A percentile compares a stretch with the other conserved stretches of the same genome.
Evolutionary conservation across 2,113 vertebrate species (phyloP).

Genomic region (Daboia siamensis): DNA sequence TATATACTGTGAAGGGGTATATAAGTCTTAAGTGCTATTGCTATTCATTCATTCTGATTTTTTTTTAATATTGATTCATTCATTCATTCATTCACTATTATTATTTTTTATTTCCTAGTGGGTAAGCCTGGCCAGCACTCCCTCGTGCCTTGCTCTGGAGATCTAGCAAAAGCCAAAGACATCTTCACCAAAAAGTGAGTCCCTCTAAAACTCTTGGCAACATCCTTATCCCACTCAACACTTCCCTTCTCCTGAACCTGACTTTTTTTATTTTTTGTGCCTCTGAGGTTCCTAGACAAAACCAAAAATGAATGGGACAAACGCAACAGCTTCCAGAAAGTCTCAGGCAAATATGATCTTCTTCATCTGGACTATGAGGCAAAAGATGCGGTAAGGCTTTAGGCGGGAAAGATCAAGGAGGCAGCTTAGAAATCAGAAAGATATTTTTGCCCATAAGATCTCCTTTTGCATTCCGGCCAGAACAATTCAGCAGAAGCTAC

Average conservation of each 20-base stretch:
- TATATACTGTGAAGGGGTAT: not conserved
- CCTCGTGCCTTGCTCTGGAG: conserved; percentile 71
- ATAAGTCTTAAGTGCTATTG: not conserved
- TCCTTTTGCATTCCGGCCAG: not conserved
- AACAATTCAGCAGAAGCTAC: not conserved
- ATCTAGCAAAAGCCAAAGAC: conserved; percentile 82
- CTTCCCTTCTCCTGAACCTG: not conserved
- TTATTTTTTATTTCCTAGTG: conserved; percentile 63
- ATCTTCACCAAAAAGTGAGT: conserved; percentile 85
- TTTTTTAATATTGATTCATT: too few relatives aligned
- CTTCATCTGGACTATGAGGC: conserved; percentile 81
- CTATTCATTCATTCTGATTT: not conserved
- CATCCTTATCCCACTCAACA: not conserved
- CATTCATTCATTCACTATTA: not conserved
- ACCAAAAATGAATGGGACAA: conserved; percentile 86
- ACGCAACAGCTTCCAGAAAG: conserved; percentile 77
- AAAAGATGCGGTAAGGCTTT: not conserved
- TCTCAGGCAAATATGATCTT: conserved; percentile 85
- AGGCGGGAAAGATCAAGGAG: not conserved
- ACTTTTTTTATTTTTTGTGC: not conserved
- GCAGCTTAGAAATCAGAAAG: too few relatives aligned
- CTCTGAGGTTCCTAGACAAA: conserved; percentile 83
- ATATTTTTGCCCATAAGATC: not conserved
- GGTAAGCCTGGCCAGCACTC: conserved; percentile 83
- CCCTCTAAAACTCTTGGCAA: too few relatives aligned